phyloP scores from a whole-genome alignment of 2,888 invertebrate species.

The Drosophila fungiperda region DNA sequence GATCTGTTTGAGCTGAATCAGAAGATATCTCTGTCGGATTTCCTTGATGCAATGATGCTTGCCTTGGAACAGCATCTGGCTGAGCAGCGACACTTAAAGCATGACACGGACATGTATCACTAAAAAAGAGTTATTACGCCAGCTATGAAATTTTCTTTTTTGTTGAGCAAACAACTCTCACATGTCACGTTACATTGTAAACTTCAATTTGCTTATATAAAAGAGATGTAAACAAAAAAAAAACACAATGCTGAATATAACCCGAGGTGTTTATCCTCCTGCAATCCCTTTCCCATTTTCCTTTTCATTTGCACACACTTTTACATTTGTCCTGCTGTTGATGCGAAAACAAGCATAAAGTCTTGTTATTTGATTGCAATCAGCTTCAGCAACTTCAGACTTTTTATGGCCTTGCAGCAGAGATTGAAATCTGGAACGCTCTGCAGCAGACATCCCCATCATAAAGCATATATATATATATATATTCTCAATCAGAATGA shows the following conservation, averaged over 20 bases:
- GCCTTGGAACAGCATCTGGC: constrained; percentile 71
- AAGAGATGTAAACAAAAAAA: constrained; percentile 16
- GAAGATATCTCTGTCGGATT: constrained; percentile 67
- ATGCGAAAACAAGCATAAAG: constrained; percentile 66
- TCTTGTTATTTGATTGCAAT: constrained; percentile 55
- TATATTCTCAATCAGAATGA: not conserved
- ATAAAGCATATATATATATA: not conserved
- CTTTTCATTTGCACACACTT: constrained; percentile 46
- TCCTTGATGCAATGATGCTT: constrained; percentile 71
- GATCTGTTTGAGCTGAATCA: constrained; percentile 60
- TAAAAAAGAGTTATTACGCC: not conserved
- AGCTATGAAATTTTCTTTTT: not conserved
- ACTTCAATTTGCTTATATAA: constrained; percentile 18
- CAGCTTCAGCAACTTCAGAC: constrained; percentile 25
- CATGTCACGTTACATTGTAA: constrained; percentile 8
- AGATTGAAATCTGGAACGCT: not conserved
- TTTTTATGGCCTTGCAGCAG: constrained; percentile 2
- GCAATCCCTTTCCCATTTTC: constrained; percentile 14
- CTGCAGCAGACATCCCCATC: not conserved
- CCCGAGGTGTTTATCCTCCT: constrained; percentile 9
- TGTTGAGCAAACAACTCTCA: constrained; percentile 11
- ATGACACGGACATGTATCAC: constrained; percentile 33
- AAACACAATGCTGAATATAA: constrained; percentile 12
- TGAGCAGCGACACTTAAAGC: constrained; percentile 67
- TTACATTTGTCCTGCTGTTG: constrained; percentile 44